A percentile compares a stretch with the other conserved stretches of the same genome.
phyloP scores from a whole-genome alignment of 2,888 invertebrate genomes.

The Dendrolimus pini region DNA sequence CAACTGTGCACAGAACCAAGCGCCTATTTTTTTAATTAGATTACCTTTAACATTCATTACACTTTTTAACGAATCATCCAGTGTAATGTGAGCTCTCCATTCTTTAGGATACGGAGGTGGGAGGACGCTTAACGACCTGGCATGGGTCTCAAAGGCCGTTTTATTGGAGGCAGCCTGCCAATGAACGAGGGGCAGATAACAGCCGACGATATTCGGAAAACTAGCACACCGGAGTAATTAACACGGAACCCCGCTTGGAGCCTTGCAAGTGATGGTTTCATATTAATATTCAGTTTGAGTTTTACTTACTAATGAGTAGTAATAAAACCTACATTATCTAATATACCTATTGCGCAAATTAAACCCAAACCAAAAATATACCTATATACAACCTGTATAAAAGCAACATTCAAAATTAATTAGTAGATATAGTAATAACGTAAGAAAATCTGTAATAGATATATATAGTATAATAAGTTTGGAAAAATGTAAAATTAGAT shows the following conservation, averaged over 20 bases:
- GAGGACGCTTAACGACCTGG: slow-evolving; percentile 30
- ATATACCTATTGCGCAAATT: slow-evolving; percentile 10
- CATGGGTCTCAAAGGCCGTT: slow-evolving; percentile 34
- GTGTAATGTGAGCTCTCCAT: background rate
- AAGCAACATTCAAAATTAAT: too few relatives aligned
- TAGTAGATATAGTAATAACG: too few relatives aligned
- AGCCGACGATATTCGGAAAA: slow-evolving; percentile 23
- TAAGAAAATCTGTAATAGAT: too few relatives aligned
- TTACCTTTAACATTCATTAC: too few relatives aligned
- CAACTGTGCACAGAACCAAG: too few relatives aligned
- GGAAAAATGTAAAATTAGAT: too few relatives aligned
- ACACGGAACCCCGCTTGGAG: slow-evolving; percentile 12
- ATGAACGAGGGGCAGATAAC: slow-evolving; percentile 30
- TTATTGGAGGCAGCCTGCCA: slow-evolving; percentile 55
- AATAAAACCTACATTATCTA: background rate
- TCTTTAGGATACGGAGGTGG: slow-evolving; percentile 10
- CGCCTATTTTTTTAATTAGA: too few relatives aligned
- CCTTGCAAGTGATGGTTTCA: slow-evolving; percentile 1
- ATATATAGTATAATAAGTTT: too few relatives aligned
- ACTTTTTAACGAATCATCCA: too few relatives aligned
- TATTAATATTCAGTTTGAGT: background rate
- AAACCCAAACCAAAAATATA: slow-evolving; percentile 10
- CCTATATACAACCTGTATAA: too few relatives aligned
- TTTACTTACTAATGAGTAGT: too few relatives aligned
- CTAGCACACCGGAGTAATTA: slow-evolving; percentile 29